These are phyloP conservation scores for Sceliomorpha sp. DNA, from an alignment of 2,888 invertebrate genomes.

Conservation along the genomic window DNA sequence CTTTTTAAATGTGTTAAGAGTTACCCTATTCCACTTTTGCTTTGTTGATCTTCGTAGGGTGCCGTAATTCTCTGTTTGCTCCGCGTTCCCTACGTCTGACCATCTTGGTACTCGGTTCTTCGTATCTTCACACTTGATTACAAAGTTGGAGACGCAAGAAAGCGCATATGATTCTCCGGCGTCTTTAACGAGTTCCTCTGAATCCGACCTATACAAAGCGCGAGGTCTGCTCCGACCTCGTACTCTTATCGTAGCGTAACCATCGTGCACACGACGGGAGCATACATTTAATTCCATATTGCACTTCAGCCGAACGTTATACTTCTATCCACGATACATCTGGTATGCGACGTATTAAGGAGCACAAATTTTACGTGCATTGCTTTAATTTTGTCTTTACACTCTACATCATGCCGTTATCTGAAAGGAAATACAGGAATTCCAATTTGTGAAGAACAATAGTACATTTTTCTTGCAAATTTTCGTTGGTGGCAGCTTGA, in stretches of 20 bases:
- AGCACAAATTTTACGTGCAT: no score
- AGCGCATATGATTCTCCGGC: constrained; percentile 67
- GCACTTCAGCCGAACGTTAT: constrained; percentile 6
- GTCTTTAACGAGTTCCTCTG: constrained; percentile 71
- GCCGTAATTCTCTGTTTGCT: constrained; percentile 70
- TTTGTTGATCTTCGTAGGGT: constrained; percentile 62
- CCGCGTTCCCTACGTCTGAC: constrained; percentile 63
- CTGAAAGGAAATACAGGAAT: no score
- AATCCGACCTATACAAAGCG: constrained; percentile 72
- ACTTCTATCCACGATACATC: no score
- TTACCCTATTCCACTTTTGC: constrained; percentile 51
- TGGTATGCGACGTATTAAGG: no score
- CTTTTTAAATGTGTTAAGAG: constrained; percentile 68
- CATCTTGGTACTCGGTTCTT: constrained; percentile 68
- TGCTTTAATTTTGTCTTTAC: no score
- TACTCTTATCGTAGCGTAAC: constrained; percentile 92
- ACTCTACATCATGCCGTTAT: no score
- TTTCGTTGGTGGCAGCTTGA: no score
- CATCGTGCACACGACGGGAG: constrained; percentile 87
- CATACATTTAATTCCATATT: constrained; percentile 73
- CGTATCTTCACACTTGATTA: constrained; percentile 55
- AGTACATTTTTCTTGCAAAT: no score
- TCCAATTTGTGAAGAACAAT: no score
- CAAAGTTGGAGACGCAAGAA: constrained; percentile 61
- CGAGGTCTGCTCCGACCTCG: constrained; percentile 79